Evolutionary conservation across 2,888 invertebrate species (phyloP), one percentile per base, ranked within the genome.

Genomic region (Cephus pulcher): DNA sequence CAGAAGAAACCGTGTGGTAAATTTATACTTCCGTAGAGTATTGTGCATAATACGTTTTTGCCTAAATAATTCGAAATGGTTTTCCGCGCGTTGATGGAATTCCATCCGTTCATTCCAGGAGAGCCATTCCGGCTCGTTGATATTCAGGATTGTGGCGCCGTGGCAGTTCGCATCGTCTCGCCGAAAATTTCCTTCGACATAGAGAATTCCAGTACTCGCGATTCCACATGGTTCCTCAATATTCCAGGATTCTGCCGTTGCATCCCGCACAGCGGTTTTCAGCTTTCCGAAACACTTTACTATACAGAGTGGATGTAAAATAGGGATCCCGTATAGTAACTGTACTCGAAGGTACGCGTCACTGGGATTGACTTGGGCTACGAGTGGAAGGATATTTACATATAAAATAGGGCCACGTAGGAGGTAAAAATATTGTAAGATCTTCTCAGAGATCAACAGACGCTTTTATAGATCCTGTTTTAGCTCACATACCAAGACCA

Each of bases 361-460:
- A 33, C 70, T 35, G 30, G 34, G 69, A 71, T 73, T 71, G 73
- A 40, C 40, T 15, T 56, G 74, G 37, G 75, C 76, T 68, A 75
- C 75, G 78, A 80, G 80, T 82, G 81, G 78, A 75, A 79, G 77
- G 76, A 81, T 81, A 82, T 82, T 82, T 80, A 76, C 81, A 81
- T 82, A 80, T 76, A 56, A 79, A 68, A 77, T 56, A 71, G 12
- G 75, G 23, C 56, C 23, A 23, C 2, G 23, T 56, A 56, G 56
- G 9, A 23, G 56, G 23, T 56, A 56, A 56, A 56, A 23, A 56
- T 23, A 56, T 56, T 56, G 9, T 56, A 15, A 56, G 23, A 56
- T 23, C 9, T 23, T 56, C 2, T 23, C 56, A 9, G 9, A 23
- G 56, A 56, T 9, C 15, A 40, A 40, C 56, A 56, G 23, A 56